phyloP scores from a whole-genome alignment of 2,888 invertebrate species.

The Andrena camellia region DNA sequence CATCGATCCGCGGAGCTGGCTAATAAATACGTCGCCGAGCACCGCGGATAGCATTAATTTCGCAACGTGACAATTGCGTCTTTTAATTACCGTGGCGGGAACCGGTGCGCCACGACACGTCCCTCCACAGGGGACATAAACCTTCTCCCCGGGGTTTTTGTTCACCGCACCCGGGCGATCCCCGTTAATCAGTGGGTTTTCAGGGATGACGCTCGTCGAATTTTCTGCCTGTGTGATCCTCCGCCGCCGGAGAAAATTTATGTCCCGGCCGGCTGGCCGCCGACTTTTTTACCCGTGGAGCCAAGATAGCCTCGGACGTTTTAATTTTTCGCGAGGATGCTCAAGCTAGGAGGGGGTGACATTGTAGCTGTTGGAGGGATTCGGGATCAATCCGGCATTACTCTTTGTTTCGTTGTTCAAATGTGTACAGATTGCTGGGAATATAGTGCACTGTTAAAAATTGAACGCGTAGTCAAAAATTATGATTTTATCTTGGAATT shows the following conservation, averaged over 20 bases:
- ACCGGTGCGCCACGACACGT: constrained; percentile 55
- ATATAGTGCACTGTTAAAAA: neutral
- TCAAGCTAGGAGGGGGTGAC: neutral
- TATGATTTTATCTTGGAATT: too few species aligned
- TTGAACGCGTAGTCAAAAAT: too few species aligned
- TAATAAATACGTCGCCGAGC: constrained; percentile 60
- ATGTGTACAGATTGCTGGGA: neutral
- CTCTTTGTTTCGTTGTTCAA: too few species aligned
- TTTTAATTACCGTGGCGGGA: constrained; percentile 66
- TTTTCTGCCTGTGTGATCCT: constrained; percentile 43
- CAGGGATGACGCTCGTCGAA: constrained; percentile 43
- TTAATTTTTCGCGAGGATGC: constrained; percentile 2
- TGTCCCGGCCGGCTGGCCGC: constrained; percentile 13
- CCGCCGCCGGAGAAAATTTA: constrained; percentile 24
- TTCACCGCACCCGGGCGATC: constrained; percentile 44
- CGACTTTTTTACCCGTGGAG: neutral
- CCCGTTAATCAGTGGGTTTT: constrained; percentile 32
- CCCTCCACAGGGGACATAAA: constrained; percentile 58
- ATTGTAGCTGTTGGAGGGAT: neutral
- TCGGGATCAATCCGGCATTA: neutral
- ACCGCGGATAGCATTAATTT: constrained; percentile 57
- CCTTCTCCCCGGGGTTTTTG: constrained; percentile 35
- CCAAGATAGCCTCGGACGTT: neutral
- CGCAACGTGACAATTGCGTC: constrained; percentile 60
- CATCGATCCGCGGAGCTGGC: constrained; percentile 35